Base-by-base conservation (phyloP, 2,113 vertebrate genomes). In the Callithrix jacchus region DNA sequence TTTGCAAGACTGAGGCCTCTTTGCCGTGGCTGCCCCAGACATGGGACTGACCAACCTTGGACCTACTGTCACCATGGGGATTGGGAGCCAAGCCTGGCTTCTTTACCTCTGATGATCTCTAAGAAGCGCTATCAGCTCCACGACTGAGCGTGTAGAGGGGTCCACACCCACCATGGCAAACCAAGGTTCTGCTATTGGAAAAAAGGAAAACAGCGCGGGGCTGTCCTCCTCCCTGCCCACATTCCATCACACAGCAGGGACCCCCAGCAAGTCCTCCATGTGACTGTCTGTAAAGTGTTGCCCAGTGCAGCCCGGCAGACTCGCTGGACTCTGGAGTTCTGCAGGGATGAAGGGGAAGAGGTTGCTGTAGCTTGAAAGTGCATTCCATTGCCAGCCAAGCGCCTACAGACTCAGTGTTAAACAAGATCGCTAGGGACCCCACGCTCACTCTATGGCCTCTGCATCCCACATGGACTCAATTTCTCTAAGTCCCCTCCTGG, bases 111-210 rank as follows among this genome's bases (percentile, higher is more conserved):
- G 8, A n/a, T 45, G 4, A 45, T 30, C 20, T 21, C 49, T 6
- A 49, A 17, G 56, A 35, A 25, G 8, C 2, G 3, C 45, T 9
- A 3, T 45, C 40, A 47, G 58, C 30, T 27, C 66, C 5, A 10
- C 3, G 10, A n/a, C 32, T n/a, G 2, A 42, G 35, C 45, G 18
- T 17, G 3, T 1, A 5, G 27, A 17, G 12, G 5, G n/a, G 2
- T 1, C 21, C 45, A 70, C 12, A 45, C 2, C 47, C 6, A 23
- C 2, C 7, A 4, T 1, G 14, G 13, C 18, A 47, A 30, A 40
- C 68, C 27, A 68, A 74, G 32, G 45, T 10, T 56, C 56, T 71
- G 23, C 27, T 25, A 8, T 17, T 10, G 45, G 13, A 64, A n/a
- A 21, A 30, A 32, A 14, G 3, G 37, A 2, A 54, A 5, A 58